Conservation (phyloP, 1,140 invertebrate genomes). For the Chlorops oryzae region DNA sequence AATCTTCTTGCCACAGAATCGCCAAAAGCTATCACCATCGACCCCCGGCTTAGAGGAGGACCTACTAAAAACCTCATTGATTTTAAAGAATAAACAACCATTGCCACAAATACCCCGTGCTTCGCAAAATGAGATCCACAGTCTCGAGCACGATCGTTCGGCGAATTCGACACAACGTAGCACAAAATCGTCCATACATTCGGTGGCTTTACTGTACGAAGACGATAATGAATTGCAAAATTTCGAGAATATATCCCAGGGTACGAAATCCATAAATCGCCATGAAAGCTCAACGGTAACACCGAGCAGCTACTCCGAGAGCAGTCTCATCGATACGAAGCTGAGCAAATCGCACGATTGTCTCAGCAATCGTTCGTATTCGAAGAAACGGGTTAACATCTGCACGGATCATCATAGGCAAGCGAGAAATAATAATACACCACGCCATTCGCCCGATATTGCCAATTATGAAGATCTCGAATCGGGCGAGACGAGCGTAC, state of each 20-base stretch:
- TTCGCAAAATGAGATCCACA: background rate
- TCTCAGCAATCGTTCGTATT: slow-evolving; percentile 51
- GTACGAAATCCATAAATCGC: slow-evolving; percentile 35
- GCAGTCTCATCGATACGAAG: slow-evolving; percentile 43
- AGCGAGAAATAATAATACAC: slow-evolving; percentile 13
- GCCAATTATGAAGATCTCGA: slow-evolving; percentile 42
- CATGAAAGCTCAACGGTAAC: slow-evolving; percentile 45
- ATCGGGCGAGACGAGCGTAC: slow-evolving; percentile 49
- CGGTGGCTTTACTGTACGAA: slow-evolving; percentile 29
- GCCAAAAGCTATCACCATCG: slow-evolving; percentile 47
- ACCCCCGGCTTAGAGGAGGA: slow-evolving; percentile 42
- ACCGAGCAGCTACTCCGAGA: slow-evolving; percentile 45
- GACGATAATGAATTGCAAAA: slow-evolving; percentile 41
- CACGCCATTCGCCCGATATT: slow-evolving; percentile 37
- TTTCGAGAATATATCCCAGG: slow-evolving; percentile 38
- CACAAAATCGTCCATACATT: slow-evolving; percentile 30
- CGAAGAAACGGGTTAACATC: slow-evolving; percentile 58
- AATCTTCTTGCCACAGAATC: slow-evolving; percentile 35
- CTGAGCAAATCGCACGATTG: slow-evolving; percentile 44
- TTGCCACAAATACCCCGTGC: slow-evolving; percentile 38
- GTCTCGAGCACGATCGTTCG: slow-evolving; percentile 20
- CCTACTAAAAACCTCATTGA: slow-evolving; percentile 40
- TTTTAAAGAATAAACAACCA: slow-evolving; percentile 45
- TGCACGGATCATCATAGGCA: slow-evolving; percentile 33
- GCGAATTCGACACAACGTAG: slow-evolving; percentile 36